Evolutionary conservation across 1,140 invertebrate genomes (phyloP).

Genomic region (Palaemon carinicauda): DNA sequence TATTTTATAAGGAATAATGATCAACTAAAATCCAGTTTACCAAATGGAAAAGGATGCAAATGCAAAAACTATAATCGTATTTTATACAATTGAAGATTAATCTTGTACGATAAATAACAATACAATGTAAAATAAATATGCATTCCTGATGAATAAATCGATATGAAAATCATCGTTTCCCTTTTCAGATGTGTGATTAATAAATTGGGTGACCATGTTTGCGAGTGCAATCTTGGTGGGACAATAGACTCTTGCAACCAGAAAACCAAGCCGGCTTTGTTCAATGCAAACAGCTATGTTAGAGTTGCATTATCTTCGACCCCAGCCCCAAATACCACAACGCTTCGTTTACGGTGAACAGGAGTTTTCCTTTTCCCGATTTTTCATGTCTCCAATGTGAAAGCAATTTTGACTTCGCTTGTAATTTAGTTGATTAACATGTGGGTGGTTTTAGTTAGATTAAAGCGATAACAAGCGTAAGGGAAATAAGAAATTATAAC

Average conservation of each 20-base stretch:
- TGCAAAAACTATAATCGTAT: too few species aligned
- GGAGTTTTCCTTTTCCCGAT: neutral
- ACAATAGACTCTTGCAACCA: slow-evolving; percentile 83
- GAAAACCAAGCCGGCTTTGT: slow-evolving; percentile 84
- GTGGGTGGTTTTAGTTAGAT: too few species aligned
- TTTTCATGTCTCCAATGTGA: neutral
- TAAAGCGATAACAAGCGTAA: too few species aligned
- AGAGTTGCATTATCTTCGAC: slow-evolving; percentile 94
- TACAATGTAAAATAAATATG: too few species aligned
- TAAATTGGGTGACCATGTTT: slow-evolving; percentile 67
- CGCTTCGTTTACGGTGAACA: slow-evolving; percentile 76
- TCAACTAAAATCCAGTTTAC: too few species aligned
- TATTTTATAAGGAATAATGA: too few species aligned
- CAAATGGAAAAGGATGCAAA: too few species aligned
- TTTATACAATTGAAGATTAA: too few species aligned
- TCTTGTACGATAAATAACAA: too few species aligned
- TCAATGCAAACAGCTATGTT: slow-evolving; percentile 90
- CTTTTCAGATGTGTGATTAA: neutral
- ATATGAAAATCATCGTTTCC: too few species aligned
- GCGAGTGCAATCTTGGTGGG: slow-evolving; percentile 90
- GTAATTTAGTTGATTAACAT: neutral
- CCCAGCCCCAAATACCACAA: slow-evolving; percentile 87
- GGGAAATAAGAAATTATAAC: too few species aligned
- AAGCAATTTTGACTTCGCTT: neutral
- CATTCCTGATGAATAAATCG: too few species aligned